phyloP scores from a whole-genome alignment of 2,113 vertebrate species.

The Hippocampus guttulatus region DNA sequence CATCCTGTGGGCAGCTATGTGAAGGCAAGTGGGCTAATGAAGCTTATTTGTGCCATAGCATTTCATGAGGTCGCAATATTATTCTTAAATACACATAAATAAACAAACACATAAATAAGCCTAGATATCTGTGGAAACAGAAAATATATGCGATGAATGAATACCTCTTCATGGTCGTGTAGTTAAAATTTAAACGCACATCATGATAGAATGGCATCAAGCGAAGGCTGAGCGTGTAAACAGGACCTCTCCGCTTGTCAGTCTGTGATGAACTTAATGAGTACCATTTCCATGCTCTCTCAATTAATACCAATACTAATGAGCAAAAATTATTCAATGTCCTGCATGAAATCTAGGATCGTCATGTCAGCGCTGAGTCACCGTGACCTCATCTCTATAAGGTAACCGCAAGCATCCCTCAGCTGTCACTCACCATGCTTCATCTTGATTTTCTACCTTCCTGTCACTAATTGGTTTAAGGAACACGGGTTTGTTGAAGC shows the following conservation, averaged over 20 bases:
- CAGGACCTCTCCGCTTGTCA: not conserved
- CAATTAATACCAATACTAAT: conserved; percentile 12
- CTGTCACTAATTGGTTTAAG: conserved; percentile 46
- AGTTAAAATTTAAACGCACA: not conserved
- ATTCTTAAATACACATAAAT: too few species aligned
- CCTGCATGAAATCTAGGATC: conserved; percentile 24
- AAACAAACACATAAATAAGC: too few species aligned
- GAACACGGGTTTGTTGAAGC: conserved; percentile 1
- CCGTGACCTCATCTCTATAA: conserved; percentile 33
- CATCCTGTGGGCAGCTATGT: too few species aligned
- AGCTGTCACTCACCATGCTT: conserved; percentile 13
- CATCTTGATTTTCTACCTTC: conserved; percentile 32
- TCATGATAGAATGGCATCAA: not conserved
- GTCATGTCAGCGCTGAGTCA: conserved; percentile 6
- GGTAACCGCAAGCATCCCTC: conserved; percentile 18
- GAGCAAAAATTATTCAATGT: conserved; percentile 17
- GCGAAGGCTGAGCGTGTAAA: not conserved
- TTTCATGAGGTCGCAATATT: too few species aligned
- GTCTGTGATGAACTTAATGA: conserved; percentile 15
- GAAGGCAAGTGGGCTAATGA: too few species aligned
- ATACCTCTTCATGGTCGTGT: not conserved
- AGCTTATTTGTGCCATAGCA: too few species aligned
- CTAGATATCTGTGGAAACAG: too few species aligned
- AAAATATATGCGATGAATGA: not conserved
- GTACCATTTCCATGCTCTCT: not conserved